These are phyloP conservation scores for Synergus japonicus DNA, from an alignment of 2,888 invertebrate genomes.

Conservation along the genomic window DNA sequence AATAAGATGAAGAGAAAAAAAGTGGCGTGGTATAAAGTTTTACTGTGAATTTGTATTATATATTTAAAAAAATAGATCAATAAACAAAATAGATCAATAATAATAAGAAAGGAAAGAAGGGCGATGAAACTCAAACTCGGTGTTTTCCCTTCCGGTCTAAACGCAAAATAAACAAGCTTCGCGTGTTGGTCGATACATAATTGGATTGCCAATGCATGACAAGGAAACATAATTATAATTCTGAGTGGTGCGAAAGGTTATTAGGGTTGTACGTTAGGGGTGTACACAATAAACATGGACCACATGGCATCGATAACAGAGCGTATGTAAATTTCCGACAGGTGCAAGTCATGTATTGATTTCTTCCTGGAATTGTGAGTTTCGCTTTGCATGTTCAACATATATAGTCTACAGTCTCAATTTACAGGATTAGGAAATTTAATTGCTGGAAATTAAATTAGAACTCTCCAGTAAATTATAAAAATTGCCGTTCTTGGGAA, in stretches of 20 bases:
- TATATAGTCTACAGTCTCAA: background rate
- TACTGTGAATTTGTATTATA: background rate
- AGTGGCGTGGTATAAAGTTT: too few species aligned
- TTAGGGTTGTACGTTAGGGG: slow-evolving; percentile 19
- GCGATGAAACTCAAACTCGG: background rate
- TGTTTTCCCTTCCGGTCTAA: background rate
- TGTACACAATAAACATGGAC: slow-evolving; percentile 23
- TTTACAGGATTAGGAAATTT: background rate
- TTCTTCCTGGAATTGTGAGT: background rate
- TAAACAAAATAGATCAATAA: background rate
- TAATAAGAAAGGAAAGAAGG: background rate
- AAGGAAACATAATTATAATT: slow-evolving; percentile 18
- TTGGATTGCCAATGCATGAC: slow-evolving; percentile 15
- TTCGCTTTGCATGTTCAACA: background rate
- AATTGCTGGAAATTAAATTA: background rate
- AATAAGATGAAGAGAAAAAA: too few species aligned
- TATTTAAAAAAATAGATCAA: background rate
- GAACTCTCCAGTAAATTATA: too few species aligned
- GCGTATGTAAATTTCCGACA: slow-evolving; percentile 17
- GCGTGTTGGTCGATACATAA: slow-evolving; percentile 29
- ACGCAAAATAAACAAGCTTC: background rate
- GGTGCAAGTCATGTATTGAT: slow-evolving; percentile 24
- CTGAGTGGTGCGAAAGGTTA: slow-evolving; percentile 17
- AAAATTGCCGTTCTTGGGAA: too few species aligned
- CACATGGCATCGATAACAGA: slow-evolving; percentile 25